phyloP scores from a whole-genome alignment of 2,113 vertebrate species.

The Panthera tigris region DNA sequence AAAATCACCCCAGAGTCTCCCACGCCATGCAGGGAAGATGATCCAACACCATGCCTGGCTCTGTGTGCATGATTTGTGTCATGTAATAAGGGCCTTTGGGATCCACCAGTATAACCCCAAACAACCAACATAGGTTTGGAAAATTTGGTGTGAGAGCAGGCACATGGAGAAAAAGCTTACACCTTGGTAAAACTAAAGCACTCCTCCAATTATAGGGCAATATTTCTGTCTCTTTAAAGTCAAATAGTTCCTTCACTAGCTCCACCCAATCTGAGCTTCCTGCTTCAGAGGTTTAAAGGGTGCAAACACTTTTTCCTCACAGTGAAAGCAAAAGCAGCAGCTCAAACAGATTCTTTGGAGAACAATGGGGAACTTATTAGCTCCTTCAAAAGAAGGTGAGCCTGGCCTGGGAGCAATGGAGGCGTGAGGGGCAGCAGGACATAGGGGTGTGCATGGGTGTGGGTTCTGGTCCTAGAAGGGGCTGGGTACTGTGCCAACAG shows the following conservation, averaged over 20 bases:
- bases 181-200: neutral
- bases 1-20: neutral
- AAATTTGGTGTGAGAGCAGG: neutral
- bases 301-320: neutral
- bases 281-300: neutral
- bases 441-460: no score
- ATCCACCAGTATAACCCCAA: neutral
- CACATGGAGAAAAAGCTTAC: neutral
- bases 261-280: constrained; percentile 6
- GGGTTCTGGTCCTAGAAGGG: neutral
- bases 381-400: constrained; percentile 1
- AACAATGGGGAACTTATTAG: no score
- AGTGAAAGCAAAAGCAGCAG: neutral
- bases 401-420: fast-evolving
- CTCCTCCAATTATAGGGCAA: neutral
- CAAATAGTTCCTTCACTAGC: neutral
- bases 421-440: fast-evolving
- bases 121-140: neutral
- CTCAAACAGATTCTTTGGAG: neutral
- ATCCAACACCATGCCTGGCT: neutral
- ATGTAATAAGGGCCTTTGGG: neutral
- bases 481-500: neutral
- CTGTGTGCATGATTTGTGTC: neutral
- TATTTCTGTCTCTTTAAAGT: constrained; percentile 19
- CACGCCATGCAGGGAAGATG: neutral